Percentiles rank a stretch among this genome's conserved stretches.
Conservation (phyloP, 2,888 invertebrate species). For the Scaptomyza cyrtandrae region DNA sequence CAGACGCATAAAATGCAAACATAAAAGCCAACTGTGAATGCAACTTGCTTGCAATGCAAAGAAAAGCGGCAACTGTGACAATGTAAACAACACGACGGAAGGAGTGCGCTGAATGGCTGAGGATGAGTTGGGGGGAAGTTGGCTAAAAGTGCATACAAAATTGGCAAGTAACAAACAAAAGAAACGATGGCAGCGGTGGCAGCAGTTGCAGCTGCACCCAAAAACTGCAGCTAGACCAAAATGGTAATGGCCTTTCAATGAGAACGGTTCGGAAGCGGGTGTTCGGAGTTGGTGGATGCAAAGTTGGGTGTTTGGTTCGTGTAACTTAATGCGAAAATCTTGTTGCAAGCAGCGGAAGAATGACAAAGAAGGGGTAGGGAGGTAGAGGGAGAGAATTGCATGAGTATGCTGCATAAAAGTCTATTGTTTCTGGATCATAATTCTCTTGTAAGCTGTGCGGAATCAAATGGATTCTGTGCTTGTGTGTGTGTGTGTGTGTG, state of each 20-base stretch:
- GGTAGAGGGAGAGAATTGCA: background rate
- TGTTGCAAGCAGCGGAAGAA: conserved; percentile 68
- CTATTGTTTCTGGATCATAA: conserved; percentile 79
- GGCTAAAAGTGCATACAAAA: conserved; percentile 77
- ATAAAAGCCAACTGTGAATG: conserved; percentile 75
- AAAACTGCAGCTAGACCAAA: conserved; percentile 71
- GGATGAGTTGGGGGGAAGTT: conserved; percentile 9
- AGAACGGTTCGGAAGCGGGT: conserved; percentile 29
- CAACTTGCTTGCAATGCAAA: conserved; percentile 65
- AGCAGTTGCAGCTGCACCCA: conserved; percentile 49
- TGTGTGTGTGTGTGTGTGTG: background rate
- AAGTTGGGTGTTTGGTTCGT: background rate
- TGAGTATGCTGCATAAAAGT: conserved; percentile 67
- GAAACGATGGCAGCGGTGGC: conserved; percentile 54
- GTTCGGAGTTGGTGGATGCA: background rate
- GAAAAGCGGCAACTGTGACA: conserved; percentile 78
- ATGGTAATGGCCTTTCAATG: conserved; percentile 75
- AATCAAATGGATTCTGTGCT: conserved; percentile 32
- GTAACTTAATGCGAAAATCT: conserved; percentile 78
- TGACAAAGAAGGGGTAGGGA: background rate
- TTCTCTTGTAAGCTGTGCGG: conserved; percentile 74
- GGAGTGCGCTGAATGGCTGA: background rate
- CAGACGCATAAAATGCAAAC: conserved; percentile 71
- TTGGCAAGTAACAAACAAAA: conserved; percentile 73
- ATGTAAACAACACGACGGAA: conserved; percentile 75